These are phyloP conservation scores for Drosophila kohkoa DNA, from an alignment of 1,140 invertebrate species.

Conservation along the genomic window DNA sequence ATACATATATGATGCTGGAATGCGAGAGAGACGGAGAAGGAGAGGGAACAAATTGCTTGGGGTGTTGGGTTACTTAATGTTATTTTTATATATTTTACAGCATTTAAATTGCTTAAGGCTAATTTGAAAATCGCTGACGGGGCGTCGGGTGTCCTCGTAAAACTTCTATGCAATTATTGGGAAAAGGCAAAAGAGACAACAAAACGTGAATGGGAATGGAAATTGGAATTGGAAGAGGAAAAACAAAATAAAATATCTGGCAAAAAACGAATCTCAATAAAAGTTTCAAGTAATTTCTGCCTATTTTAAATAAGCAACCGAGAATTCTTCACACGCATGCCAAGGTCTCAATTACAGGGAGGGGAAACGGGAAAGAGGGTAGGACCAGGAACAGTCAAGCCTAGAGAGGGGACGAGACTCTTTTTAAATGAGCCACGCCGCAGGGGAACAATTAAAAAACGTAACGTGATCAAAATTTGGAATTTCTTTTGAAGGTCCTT, in stretches of 20 bases:
- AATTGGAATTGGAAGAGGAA: slow-evolving; percentile 1
- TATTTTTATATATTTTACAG: slow-evolving; percentile 67
- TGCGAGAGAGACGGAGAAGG: neutral
- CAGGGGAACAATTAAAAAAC: slow-evolving; percentile 82
- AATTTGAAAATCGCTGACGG: slow-evolving; percentile 69
- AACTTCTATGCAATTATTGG: slow-evolving; percentile 42
- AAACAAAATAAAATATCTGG: slow-evolving; percentile 39
- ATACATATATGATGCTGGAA: slow-evolving; percentile 3
- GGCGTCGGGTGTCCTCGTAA: slow-evolving; percentile 40
- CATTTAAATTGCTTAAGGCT: slow-evolving; percentile 75
- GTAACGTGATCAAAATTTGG: slow-evolving; percentile 82
- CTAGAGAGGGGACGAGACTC: neutral
- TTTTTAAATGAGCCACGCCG: slow-evolving; percentile 71
- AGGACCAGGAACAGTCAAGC: neutral
- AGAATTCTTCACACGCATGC: slow-evolving; percentile 42
- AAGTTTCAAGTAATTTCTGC: slow-evolving; percentile 67
- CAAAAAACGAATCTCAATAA: slow-evolving; percentile 65
- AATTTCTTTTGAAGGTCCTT: slow-evolving; percentile 76
- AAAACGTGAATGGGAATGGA: neutral
- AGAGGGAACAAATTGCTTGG: neutral
- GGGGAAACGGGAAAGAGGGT: neutral
- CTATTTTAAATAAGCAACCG: slow-evolving; percentile 56
- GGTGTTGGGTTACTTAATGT: slow-evolving; percentile 56
- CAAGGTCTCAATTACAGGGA: slow-evolving; percentile 67
- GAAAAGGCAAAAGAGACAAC: neutral